phyloP scores from a whole-genome alignment of 2,113 vertebrate species.

The Rhodinocichla rosea region DNA sequence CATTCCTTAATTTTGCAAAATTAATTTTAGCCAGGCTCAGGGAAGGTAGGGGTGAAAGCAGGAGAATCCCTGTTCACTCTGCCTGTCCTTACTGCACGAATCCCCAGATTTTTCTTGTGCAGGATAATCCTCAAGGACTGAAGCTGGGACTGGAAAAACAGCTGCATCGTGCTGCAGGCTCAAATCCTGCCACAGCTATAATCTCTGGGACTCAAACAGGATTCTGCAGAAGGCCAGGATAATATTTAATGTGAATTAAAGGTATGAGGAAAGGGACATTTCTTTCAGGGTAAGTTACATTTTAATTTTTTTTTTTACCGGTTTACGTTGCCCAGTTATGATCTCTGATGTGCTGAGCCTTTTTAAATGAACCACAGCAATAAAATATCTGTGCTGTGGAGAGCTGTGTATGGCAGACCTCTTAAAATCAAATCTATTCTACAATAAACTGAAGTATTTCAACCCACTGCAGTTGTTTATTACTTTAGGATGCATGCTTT shows the following conservation, averaged over 20 bases:
- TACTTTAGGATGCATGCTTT: neutral
- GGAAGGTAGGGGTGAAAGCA: neutral
- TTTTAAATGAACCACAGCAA: neutral
- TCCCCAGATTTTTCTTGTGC: neutral
- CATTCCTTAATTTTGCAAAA: neutral
- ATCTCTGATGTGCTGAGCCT: neutral
- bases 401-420: neutral
- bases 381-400: neutral
- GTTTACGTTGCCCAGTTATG: neutral
- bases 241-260: neutral
- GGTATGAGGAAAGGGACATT: neutral
- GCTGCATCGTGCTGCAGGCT: conserved; percentile 78
- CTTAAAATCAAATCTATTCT: neutral
- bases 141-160: conserved; percentile 62
- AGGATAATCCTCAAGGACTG: conserved; percentile 42
- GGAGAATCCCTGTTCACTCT: neutral
- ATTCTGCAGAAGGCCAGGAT: conserved; percentile 13
- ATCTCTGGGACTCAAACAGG: conserved; percentile 37
- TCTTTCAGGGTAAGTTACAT: conserved; percentile 25
- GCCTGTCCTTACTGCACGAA: conserved; percentile 26
- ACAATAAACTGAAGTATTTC: neutral
- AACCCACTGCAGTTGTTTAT: neutral
- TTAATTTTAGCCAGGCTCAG: neutral
- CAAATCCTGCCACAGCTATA: conserved; percentile 42
- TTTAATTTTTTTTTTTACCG: neutral